Evolutionary conservation across 2,888 invertebrate species (phyloP), one percentile per base, ranked within the genome.

Genomic region (Stenotaenia linearis): DNA sequence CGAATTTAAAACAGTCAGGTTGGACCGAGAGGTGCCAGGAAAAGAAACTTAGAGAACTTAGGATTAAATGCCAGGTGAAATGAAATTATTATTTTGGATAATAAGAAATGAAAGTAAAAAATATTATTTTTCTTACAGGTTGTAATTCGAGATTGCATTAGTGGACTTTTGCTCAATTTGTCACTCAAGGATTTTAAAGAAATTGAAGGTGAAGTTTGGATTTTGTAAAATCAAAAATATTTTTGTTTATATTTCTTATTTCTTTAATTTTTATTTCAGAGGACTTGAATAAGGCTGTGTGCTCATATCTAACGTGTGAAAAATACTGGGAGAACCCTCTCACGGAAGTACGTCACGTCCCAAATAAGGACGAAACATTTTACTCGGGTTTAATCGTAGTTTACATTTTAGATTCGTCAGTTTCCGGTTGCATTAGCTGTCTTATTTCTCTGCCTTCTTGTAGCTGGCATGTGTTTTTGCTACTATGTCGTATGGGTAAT

Each of bases 401-500:
- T 50, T 50, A 18, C 18, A 21, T 6, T 50, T 50, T 18, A 50
- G 50, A 50, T 50, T 50, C 90, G 92, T 83, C 91, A 91, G 82
- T 94, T 94, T 85, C 94, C 94, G 32, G 93, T 94, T 93, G 93
- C 93, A 77, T 88, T 91, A 78, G 87, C 91, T 78, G 90, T 94
- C 83, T 92, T 94, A 81, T 90, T 94, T 50, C 50, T 50, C 18
- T 50, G 50, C 50, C 50, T 95, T 78, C 89, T 95, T 74, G 92
- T 93, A 69, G 89, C 93, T 78, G 93, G 94, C 75, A 91, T 95
- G 82, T 93, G 94, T 86, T 91, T 94, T 87, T 95, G 95, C 87
- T 96, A 96, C 87, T 95, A 95, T 88, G 91, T 96, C 84, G 93
- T 95, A 83, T 96, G 95, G 93, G 93, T 95, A 83, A 90, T 95